These are phyloP conservation scores for Danio tinwini DNA, from an alignment of 2,797 vertebrate species.

Conservation along the genomic window DNA sequence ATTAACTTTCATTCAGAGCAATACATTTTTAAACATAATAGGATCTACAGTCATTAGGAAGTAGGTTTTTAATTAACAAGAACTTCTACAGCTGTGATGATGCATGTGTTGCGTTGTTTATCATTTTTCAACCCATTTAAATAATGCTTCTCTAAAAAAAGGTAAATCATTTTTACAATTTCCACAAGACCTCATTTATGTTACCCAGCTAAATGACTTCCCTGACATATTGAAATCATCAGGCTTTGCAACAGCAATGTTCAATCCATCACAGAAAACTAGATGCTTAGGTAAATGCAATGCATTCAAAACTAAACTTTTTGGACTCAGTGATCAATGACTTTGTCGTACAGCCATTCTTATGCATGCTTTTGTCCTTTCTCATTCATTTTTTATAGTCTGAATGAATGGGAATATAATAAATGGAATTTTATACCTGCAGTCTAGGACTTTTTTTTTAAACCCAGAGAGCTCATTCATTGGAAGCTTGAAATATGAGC, in stretches of 20 bases:
- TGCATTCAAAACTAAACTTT: neutral
- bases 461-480: neutral
- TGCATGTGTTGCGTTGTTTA: slow-evolving; percentile 1
- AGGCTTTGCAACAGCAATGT: neutral
- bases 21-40: neutral
- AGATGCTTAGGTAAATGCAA: neutral
- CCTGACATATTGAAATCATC: slow-evolving; percentile 4
- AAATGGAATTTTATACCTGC: neutral
- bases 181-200: slow-evolving; percentile 5
- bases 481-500: neutral
- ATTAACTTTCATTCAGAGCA: neutral
- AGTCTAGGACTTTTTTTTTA: neutral
- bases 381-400: neutral
- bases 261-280: neutral
- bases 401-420: neutral
- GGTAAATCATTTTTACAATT: slow-evolving; percentile 5
- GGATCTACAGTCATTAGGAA: neutral
- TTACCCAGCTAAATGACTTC: neutral
- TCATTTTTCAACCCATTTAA: neutral
- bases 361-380: neutral
- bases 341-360: neutral
- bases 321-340: neutral
- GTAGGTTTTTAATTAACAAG: neutral
- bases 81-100: neutral
- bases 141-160: neutral